phyloP scores from a whole-genome alignment of 2,888 invertebrate species.

The Bombylius major region DNA sequence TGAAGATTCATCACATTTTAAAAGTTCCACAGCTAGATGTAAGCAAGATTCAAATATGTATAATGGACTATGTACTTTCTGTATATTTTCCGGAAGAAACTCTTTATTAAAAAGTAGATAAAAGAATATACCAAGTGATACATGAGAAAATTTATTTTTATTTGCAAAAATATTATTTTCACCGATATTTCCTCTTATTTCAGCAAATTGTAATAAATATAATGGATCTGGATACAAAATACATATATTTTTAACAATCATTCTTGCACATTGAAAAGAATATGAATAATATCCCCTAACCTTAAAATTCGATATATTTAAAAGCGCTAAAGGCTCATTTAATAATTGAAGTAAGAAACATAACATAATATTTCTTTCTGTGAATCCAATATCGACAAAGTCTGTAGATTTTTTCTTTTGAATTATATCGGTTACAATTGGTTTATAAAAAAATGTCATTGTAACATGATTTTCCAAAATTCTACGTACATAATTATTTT shows the following conservation, averaged over 20 bases:
- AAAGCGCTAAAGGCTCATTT: slow-evolving; percentile 56
- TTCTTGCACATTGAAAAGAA: slow-evolving; percentile 42
- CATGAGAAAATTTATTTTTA: slow-evolving; percentile 43
- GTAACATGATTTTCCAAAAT: slow-evolving; percentile 46
- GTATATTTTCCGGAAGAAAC: slow-evolving; percentile 29
- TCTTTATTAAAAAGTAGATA: slow-evolving; percentile 55
- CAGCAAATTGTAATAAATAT: slow-evolving; percentile 35
- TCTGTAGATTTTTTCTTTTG: slow-evolving; percentile 12
- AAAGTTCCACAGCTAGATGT: slow-evolving; percentile 43
- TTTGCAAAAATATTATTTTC: slow-evolving; percentile 44
- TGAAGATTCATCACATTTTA: slow-evolving; percentile 40
- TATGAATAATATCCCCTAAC: no score
- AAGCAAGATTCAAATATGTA: slow-evolving; percentile 53
- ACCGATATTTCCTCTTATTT: no score
- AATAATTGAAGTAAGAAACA: slow-evolving; percentile 57
- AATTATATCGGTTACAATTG: slow-evolving; percentile 39
- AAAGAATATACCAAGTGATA: slow-evolving; percentile 55
- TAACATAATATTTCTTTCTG: slow-evolving; percentile 41
- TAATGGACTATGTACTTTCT: slow-evolving; percentile 26
- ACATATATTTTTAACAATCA: slow-evolving; percentile 40
- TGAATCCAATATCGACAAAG: slow-evolving; percentile 23
- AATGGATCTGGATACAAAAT: slow-evolving; percentile 40
- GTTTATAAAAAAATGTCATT: slow-evolving; percentile 51
- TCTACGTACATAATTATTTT: slow-evolving; percentile 44
- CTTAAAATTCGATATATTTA: slow-evolving; percentile 53